These are phyloP conservation scores for Cephus spinipes DNA, from an alignment of 2,888 invertebrate species.

Conservation along the genomic window DNA sequence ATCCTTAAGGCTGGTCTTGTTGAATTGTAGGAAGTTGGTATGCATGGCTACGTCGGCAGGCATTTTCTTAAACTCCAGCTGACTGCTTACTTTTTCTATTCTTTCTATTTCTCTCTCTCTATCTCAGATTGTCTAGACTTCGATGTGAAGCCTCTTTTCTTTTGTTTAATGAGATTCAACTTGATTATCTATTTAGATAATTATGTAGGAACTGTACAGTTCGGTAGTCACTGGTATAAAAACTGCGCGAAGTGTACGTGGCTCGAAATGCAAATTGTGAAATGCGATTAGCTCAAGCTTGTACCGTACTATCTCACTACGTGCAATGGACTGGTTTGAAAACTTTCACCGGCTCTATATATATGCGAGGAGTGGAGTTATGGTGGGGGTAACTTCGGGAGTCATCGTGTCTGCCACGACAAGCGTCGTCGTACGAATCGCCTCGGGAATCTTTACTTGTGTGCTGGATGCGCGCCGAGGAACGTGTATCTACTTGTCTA, in stretches of 20 bases:
- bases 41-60: conserved; percentile 66
- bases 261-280: background rate
- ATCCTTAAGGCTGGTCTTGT: conserved; percentile 50
- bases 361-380: conserved; percentile 6
- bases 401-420: conserved; percentile 24
- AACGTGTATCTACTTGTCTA: background rate
- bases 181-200: background rate
- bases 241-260: background rate
- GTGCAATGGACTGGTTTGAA: conserved; percentile 19
- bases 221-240: background rate
- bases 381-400: conserved; percentile 18
- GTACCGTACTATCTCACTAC: conserved; percentile 14
- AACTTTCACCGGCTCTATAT: conserved; percentile 22
- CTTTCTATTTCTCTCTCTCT: background rate
- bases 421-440: conserved; percentile 22
- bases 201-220: background rate
- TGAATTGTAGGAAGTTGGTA: conserved; percentile 56
- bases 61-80: conserved; percentile 47
- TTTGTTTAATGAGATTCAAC: conserved; percentile 1
- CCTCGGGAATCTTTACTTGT: background rate
- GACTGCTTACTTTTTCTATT: conserved; percentile 7
- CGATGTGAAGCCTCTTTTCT: background rate
- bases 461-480: background rate
- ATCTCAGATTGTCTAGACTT: background rate
- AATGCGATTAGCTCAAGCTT: background rate